Evolutionary conservation across 92 coral and sea anemone species (phyloP).

Genomic region (Epizoanthus rinbou): DNA sequence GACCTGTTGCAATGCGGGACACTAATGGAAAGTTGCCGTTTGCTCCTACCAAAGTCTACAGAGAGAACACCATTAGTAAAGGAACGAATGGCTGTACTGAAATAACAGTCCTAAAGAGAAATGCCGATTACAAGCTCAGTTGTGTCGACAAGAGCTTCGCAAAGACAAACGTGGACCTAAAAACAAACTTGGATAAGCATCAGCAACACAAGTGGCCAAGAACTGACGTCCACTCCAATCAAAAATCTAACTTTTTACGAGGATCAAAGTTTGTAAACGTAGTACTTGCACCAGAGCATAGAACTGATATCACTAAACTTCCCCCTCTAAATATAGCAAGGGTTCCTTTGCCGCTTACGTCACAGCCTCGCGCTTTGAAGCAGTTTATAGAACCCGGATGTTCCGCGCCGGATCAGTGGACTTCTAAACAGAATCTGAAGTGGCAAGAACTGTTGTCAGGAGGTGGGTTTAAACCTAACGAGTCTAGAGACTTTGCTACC

Average conservation of each 20-base stretch:
- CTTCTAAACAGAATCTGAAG: neutral
- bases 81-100: neutral
- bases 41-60: neutral
- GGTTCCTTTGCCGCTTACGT: neutral
- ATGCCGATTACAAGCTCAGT: no score
- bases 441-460: neutral
- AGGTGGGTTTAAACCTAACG: constrained; percentile 31
- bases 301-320: neutral
- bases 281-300: neutral
- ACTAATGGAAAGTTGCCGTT: neutral
- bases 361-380: neutral
- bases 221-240: neutral
- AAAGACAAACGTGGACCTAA: neutral
- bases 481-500: constrained; percentile 14
- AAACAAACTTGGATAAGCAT: neutral
- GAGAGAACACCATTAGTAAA: neutral
- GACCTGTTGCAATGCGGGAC: neutral
- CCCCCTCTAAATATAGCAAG: neutral
- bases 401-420: neutral
- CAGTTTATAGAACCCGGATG: neutral
- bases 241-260: neutral
- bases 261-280: neutral
- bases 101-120: neutral
- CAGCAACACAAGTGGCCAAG: neutral
- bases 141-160: neutral